phyloP scores from a whole-genome alignment of 1,140 invertebrate species.

The Conus betulinus region DNA sequence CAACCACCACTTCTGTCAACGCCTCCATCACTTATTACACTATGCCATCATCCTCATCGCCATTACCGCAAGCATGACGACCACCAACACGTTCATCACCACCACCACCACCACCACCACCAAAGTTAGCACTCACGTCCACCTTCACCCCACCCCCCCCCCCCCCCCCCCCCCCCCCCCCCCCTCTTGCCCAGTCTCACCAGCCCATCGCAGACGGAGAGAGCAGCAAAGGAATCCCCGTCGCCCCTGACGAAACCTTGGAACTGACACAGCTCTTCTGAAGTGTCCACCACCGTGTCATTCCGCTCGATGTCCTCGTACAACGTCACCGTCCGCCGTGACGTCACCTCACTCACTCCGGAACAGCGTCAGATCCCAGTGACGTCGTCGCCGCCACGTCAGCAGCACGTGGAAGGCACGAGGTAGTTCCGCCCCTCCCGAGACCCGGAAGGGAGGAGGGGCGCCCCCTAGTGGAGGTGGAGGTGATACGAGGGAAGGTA shows the following conservation, averaged over 20 bases:
- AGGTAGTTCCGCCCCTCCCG: neutral
- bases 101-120: too few species aligned
- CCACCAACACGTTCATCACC: too few species aligned
- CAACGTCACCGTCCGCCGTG: constrained; percentile 22
- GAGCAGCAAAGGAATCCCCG: constrained; percentile 42
- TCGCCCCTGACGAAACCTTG: constrained; percentile 51
- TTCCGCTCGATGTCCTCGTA: constrained; percentile 45
- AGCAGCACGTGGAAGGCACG: constrained; percentile 11
- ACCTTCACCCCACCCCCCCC: too few species aligned
- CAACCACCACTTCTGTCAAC: too few species aligned
- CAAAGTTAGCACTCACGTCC: too few species aligned
- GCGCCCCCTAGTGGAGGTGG: neutral
- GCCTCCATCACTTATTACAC: too few species aligned
- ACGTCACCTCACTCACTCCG: constrained; percentile 37
- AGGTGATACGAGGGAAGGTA: constrained; percentile 22
- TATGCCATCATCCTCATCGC: too few species aligned
- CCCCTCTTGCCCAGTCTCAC: constrained; percentile 26
- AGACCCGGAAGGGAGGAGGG: neutral
- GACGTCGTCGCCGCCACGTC: constrained; percentile 31
- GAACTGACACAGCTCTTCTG: constrained; percentile 49
- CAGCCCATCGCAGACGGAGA: constrained; percentile 54
- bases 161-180: too few species aligned
- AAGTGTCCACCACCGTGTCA: constrained; percentile 44
- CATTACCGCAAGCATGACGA: too few species aligned
- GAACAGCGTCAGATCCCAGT: constrained; percentile 24